Base-by-base conservation (phyloP, 2,888 invertebrate genomes). In the Plagodis dolabraria region DNA sequence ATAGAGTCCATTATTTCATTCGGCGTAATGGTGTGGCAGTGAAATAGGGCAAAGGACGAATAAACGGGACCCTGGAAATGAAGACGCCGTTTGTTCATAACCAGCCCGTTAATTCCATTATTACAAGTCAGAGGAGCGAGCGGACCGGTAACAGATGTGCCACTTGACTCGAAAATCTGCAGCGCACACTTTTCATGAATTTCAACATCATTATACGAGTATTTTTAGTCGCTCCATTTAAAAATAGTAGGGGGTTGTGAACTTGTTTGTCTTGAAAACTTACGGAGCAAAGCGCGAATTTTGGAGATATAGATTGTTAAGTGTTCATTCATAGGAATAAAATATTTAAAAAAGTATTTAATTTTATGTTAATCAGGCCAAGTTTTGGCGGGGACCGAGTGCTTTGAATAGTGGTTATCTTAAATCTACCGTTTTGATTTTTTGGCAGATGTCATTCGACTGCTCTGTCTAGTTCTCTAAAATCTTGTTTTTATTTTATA, bases 1-100 rank as follows among this genome's bases (percentile, higher is more conserved):
- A 83, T 84, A 82, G 80, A 82, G 84, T 81, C 83, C 79, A 89
- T 91, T 90, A 90, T 88, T 90, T 87, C 84, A 86, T 85, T 86
- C 83, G 76, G 86, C 86, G 86, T 85, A 90, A 89, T 89, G 85
- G 87, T 84, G 87, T 85, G 87, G 83, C 87, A 85, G 86, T 88
- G 87, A 89, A 91, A 90, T 91, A 89, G 87, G 84, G 86, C 79
- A 83, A 82, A 88, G 87, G 79, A 81, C 78, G 77, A 85, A 86
- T 81, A 87, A 88, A 87, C 83, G 85, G 81, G 79, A 80, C 83
- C 83, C 82, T 91, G 88, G 84, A 89, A 90, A 90, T 91, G 89
- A 89, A 91, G 91, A 90, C 87, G 85, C 84, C 89, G 89, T 90
- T 92, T 89, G 91, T 92, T 90, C 91, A 90, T 90, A 91, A 92